Conservation (phyloP, 2,888 invertebrate species). For the Cryptus viduatorius region DNA sequence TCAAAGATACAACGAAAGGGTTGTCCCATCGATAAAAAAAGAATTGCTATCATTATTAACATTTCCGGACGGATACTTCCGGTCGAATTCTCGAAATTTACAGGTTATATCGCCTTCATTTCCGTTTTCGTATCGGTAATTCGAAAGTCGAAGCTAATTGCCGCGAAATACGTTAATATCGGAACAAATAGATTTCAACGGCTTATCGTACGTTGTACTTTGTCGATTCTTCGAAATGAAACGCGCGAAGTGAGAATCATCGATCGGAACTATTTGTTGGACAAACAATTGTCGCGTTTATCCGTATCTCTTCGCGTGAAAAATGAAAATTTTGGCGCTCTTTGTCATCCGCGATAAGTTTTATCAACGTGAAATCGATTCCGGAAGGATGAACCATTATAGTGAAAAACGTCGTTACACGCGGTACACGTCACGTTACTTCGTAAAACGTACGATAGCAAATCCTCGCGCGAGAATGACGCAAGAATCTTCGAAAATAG, state of each 20-base stretch:
- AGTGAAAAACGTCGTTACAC: neutral
- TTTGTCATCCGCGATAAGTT: neutral
- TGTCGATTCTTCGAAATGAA: neutral
- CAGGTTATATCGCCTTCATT: no score
- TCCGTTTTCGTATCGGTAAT: no score
- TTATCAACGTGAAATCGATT: neutral
- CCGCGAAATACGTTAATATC: neutral
- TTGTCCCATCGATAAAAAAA: no score
- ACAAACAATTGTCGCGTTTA: neutral
- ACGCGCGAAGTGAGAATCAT: neutral
- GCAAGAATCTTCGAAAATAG: conserved; percentile 32
- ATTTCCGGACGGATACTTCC: no score
- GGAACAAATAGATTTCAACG: neutral
- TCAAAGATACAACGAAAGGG: no score
- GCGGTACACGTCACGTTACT: neutral
- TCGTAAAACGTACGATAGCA: conserved; percentile 7
- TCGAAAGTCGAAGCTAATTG: neutral
- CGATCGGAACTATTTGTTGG: neutral
- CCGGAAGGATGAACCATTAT: conserved; percentile 7
- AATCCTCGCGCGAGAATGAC: conserved; percentile 11
- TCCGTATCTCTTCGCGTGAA: no score
- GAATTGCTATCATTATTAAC: no score
- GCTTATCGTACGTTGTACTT: conserved; percentile 26
- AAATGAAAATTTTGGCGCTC: neutral
- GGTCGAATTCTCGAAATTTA: no score